Evolutionary conservation across 2,888 invertebrate species (phyloP), one percentile per base, ranked within the genome.

Genomic region (Homarus gammarus): DNA sequence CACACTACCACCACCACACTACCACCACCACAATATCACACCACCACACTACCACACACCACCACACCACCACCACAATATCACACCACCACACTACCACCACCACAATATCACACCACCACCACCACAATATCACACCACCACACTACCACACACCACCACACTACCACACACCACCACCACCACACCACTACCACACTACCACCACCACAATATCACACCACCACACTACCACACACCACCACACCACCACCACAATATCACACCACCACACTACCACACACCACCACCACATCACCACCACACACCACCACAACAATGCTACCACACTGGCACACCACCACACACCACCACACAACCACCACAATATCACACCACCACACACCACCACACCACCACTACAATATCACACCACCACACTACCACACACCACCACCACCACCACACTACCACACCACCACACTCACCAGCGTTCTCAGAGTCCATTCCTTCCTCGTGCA

Each of bases 1-100:
- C 10, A 64, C 40, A 1, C n/a, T n/a, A n/a, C n/a, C 27, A 33
- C 12, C 33, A 49, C 10, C 77, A 6, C 40, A n/a, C n/a, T n/a
- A 38, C 61, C 44, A 49, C 40, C 44, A 40, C 73, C 36, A 38
- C 49, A 56, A 31, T 81, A 38, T 18, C 85, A 22, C 49, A 56
- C 70, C 56, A 51, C 64, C 73, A 64, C 5, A 56, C 75, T 51
- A 73, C 81, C 82, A 70, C 87, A 68, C 68, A 68, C 81, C 83
- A 81, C 84, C n/a, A n/a, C 70, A 83, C 83, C 72, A 92, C 92
- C 77, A 44, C 93, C 93, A n/a, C 31, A 31, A 31, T 15, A 15
- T n/a, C 33, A 36, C 40, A 84, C 44, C 15, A 18, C 18, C 56
- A 18, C 49, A 78, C 78, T 75, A n/a, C n/a, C 64, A 84, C 84